A percentile compares a stretch with the other conserved stretches of the same genome.
Conservation (phyloP, 2,113 vertebrate species). For the Pollimyrus isidori region DNA sequence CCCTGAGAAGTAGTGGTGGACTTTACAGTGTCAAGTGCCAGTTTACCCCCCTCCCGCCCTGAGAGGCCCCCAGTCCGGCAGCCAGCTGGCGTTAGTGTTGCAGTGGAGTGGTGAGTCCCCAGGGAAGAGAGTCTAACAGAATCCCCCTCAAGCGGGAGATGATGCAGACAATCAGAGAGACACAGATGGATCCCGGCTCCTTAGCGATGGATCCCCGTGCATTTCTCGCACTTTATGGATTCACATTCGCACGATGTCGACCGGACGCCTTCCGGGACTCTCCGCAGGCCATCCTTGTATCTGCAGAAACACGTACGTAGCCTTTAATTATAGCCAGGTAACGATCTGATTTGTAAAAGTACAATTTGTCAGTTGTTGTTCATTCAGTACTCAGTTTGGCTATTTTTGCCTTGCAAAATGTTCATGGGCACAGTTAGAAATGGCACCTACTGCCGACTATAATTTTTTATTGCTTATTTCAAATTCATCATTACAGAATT, state of each 20-base stretch:
- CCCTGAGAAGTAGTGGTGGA: background rate
- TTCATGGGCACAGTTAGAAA: background rate
- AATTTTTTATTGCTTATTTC: background rate
- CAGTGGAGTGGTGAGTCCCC: background rate
- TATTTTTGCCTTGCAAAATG: background rate
- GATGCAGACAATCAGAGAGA: background rate
- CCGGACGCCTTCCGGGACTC: background rate
- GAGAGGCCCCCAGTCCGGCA: background rate
- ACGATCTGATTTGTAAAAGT: background rate
- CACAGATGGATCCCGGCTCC: background rate
- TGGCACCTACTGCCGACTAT: background rate
- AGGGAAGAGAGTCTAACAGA: background rate
- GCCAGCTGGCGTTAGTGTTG: slow-evolving; percentile 6
- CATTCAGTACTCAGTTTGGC: background rate
- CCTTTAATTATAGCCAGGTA: background rate
- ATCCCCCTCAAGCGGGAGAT: background rate
- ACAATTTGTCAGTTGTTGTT: background rate
- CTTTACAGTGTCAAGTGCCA: background rate
- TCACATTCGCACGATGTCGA: background rate
- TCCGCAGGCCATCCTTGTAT: background rate
- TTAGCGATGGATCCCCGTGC: background rate
- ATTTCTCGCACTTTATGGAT: background rate
- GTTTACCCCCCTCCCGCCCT: background rate
- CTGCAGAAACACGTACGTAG: background rate
- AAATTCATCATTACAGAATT: background rate